Evolutionary conservation across 2,797 vertebrate genomes (phyloP), one percentile per base, ranked within the genome.

Genomic region (Cheirogaleus major): DNA sequence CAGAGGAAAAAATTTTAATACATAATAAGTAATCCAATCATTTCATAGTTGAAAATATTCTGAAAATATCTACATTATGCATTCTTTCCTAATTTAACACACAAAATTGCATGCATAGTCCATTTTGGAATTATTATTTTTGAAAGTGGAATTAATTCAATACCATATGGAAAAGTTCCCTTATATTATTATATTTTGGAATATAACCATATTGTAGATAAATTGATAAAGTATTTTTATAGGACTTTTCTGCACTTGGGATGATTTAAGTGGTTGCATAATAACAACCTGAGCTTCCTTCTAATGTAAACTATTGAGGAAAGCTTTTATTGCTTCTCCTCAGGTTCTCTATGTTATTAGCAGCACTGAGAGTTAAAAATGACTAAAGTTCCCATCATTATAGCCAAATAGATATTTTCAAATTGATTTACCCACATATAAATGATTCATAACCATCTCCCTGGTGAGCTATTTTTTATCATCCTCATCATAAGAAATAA

Each of bases 71-170:
- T 72, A 27, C 6, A 10, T 12, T 59, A 20, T 7, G 72, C 2
- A 61, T 1, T 4, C 25, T 81, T 95, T 95, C 59, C 48, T 73
- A 85, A 81, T 91, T 55, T 95, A 89, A 90, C 38, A 84, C 14
- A 69, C 13, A 86, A 75, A 95, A 38, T 73, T 89, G 52, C 43
- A 84, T 57, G 3, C 9, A 70, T 3, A 57, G 38, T 45, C 27
- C 70, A 88, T 80, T 85, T 81, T 81, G 59, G 30, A 91, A 85
- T 50, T 35, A 75, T 8, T 91, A 35, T 70, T 43, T 92, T 80
- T 88, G 57, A 96, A 95, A 84, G 23, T 96, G 67, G 27, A 96
- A 97, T 91, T 95, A 73, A 72, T 94, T 91, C 73, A 94, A 65
- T 69, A 89, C 5, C 70, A 78, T 63, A 94, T 89, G 27, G 35